phyloP scores from a whole-genome alignment of 1,140 invertebrate species.

The Leptinotarsa undecemlineata region DNA sequence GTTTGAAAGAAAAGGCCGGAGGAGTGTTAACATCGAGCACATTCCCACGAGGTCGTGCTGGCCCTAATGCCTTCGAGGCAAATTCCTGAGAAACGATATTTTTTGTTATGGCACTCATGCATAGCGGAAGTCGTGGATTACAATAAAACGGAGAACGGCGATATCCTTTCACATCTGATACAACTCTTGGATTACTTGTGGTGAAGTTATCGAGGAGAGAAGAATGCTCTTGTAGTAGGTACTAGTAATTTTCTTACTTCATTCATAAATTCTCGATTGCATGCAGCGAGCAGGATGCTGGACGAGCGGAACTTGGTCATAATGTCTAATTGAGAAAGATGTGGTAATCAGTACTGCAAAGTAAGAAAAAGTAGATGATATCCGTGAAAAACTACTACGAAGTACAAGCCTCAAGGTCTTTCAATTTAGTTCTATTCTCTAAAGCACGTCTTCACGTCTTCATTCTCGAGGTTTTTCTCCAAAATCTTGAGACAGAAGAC shows the following conservation, averaged over 20 bases:
- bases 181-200: not conserved
- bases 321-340: not conserved
- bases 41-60: constrained; percentile 15
- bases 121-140: constrained; percentile 7
- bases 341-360: too few species aligned
- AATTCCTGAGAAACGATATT: not conserved
- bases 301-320: not conserved
- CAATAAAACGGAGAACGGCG: not conserved
- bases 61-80: not conserved
- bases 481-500: too few species aligned
- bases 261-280: not conserved
- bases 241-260: not conserved
- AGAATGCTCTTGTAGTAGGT: not conserved
- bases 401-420: too few species aligned
- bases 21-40: constrained; percentile 18
- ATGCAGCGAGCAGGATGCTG: not conserved
- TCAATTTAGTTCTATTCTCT: too few species aligned
- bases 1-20: constrained; percentile 17
- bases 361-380: too few species aligned
- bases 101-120: not conserved
- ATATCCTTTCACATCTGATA: constrained; percentile 4
- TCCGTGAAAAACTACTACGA: too few species aligned
- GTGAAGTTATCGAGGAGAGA: not conserved
- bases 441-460: too few species aligned
- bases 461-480: too few species aligned